phyloP scores from a whole-genome alignment of 2,797 vertebrate species.

The Sebastolobus altivelis region DNA sequence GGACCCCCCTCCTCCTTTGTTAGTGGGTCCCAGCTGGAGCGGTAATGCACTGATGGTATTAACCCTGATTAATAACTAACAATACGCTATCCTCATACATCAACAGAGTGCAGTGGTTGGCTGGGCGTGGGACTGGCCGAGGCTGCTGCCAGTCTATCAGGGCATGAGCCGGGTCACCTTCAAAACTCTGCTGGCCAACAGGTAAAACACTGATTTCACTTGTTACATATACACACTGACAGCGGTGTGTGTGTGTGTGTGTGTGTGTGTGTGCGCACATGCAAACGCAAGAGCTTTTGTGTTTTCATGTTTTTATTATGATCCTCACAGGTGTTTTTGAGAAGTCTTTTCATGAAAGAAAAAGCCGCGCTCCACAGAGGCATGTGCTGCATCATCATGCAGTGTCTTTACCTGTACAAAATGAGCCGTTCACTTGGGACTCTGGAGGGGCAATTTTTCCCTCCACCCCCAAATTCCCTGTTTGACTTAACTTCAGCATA shows the following conservation, averaged over 20 bases:
- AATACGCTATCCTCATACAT: slow-evolving; percentile 91
- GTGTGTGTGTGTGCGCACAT: not conserved
- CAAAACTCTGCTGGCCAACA: slow-evolving; percentile 91
- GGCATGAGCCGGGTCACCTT: slow-evolving; percentile 92
- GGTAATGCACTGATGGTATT: slow-evolving; percentile 96
- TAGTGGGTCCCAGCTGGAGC: slow-evolving; percentile 92
- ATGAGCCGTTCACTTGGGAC: slow-evolving; percentile 13
- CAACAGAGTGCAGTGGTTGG: slow-evolving; percentile 91
- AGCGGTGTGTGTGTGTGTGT: no score
- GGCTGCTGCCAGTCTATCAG: slow-evolving; percentile 89
- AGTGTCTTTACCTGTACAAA: slow-evolving; percentile 33
- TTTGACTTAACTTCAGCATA: slow-evolving; percentile 27
- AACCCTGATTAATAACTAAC: slow-evolving; percentile 98
- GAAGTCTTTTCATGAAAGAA: slow-evolving; percentile 23
- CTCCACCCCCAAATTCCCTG: slow-evolving; percentile 5
- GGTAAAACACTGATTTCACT: slow-evolving; percentile 86
- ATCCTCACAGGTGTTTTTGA: slow-evolving; percentile 13
- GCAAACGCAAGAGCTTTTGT: not conserved
- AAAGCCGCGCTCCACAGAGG: slow-evolving; percentile 11
- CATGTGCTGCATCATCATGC: slow-evolving; percentile 11
- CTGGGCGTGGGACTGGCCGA: slow-evolving; percentile 93
- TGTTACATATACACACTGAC: slow-evolving; percentile 6
- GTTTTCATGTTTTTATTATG: slow-evolving; percentile 30
- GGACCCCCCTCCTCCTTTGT: slow-evolving; percentile 88
- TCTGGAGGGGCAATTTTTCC: slow-evolving; percentile 18